Base-by-base conservation (phyloP, 2,888 invertebrate species). In the Dolichomitus sp. region DNA sequence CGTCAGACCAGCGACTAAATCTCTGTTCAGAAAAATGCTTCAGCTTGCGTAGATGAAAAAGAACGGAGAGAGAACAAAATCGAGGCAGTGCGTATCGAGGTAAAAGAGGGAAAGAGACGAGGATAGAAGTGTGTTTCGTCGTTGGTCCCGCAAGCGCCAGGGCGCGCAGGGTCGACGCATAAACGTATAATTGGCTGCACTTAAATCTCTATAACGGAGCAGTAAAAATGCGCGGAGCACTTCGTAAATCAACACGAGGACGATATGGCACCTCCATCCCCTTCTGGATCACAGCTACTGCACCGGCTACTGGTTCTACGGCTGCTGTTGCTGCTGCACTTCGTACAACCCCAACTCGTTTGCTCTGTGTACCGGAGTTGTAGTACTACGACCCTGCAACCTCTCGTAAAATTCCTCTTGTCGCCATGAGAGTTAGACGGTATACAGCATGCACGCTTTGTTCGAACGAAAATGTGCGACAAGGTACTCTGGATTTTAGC, bases 171-270 rank as follows among this genome's bases (percentile, higher is more conserved):
- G 85, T 84, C 85, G 86, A 86, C 86, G 89, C 90, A 90, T 92
- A 92, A 92, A 93, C 90, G 91, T 92, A 93, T 93, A 93, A 93
- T 93, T 93, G 92, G 92, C 90, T 89, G 90, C 91, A 90, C 92
- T 93, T 93, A 93, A 93, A 92, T 92, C 91, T 91, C 90, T 92
- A 92, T 92, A 92, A 92, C 89, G 88, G 87, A 89, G 92, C 89
- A 90, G 90, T 93, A 93, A 93, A 93, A 92, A 92, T 92, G 89
- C 89, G 87, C 87, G 86, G 89, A 89, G 88, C 90, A 88, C 87
- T 88, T 88, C 91, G 90, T 93, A 93, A 93, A 93, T 93, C 91
- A 92, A 91, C 89, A 89, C 89, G 88, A 87, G 90, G 89, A 91
- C 90, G 92, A 92, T 93, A 91, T 89, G 90, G 88, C 87, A 86